phyloP scores from a whole-genome alignment of 2,113 vertebrate genomes.

The Pomatostomus ruficeps region DNA sequence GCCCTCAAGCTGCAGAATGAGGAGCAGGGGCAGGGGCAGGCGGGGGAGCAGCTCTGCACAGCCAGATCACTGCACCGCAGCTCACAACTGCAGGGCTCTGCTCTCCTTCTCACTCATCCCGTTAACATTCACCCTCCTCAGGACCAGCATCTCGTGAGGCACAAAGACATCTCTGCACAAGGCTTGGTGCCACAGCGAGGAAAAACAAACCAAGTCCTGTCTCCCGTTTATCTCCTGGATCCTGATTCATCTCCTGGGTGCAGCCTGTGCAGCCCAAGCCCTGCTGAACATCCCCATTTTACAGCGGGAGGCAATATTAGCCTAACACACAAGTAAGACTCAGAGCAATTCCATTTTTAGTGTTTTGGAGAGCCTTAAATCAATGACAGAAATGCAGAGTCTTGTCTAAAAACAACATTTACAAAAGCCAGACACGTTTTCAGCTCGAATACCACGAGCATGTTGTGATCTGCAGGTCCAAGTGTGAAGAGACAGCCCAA shows the following conservation, averaged over 20 bases:
- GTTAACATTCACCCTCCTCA: not conserved
- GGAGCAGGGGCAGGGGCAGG: not conserved
- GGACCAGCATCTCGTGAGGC: not conserved
- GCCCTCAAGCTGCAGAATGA: not conserved
- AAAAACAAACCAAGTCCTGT: not conserved
- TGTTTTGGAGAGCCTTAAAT: not conserved
- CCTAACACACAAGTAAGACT: not conserved
- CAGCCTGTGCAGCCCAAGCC: not conserved
- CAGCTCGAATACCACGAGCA: not conserved
- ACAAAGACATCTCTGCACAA: not conserved
- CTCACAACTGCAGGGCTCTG: not conserved
- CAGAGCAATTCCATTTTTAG: not conserved
- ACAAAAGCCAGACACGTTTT: not conserved
- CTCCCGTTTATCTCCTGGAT: not conserved
- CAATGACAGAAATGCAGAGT: not conserved
- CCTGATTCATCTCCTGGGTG: too few relatives aligned
- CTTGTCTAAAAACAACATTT: not conserved
- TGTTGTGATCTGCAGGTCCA: not conserved
- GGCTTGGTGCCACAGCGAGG: not conserved
- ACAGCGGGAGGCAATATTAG: not conserved
- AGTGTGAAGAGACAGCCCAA: not conserved
- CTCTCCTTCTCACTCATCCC: not conserved
- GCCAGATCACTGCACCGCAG: not conserved
- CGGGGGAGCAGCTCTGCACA: not conserved
- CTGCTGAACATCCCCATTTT: not conserved